Evolutionary conservation across 2,888 invertebrate species (phyloP), one percentile per base, ranked within the genome.

Genomic region (Drosophila parthenogenetica): DNA sequence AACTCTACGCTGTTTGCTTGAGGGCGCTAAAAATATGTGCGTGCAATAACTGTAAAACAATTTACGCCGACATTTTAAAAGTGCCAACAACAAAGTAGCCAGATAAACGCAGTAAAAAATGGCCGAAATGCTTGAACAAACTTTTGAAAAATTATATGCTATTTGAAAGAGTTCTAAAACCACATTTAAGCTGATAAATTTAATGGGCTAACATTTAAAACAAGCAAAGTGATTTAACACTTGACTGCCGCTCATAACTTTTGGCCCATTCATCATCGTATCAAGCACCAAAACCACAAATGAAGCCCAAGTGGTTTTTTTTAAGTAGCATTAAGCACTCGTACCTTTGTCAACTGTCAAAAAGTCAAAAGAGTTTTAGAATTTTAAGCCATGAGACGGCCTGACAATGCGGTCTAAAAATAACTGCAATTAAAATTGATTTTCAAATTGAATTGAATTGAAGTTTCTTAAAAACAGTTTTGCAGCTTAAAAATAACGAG

Each of bases 291-390:
- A 16, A 13, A 11, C 29, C 29, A 1, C 1, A 39, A 48, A 19
- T 13, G 14, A 16, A 10, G 7, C 1, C 5, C 43, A 54, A 61
- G 46, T 62, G 14, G 39, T 35, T 45, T 45, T 17, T 29, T 53
- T 32, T 16, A 4, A 29, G 35, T 51, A 25, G 25, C 2, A 29
- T 8, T 29, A 29, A 29, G 29, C 29, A 53, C 16, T 16, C 17
- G 16, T 14, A 65, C 51, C 61, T 61, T 19, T 69, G 37, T 69
- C 62, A 58, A 39, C 43, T 65, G 71, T 60, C 70, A 50, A 10
- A 22, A 35, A 54, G 54, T 46, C 50, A 25, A 22, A 48, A 46
- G 22, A 39, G 29, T 59, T 29, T 29, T 32, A 5, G 29, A 25
- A 16, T 37, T 16, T 49, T 11, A 53, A 59, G 42, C 13, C 22